Conservation (phyloP, 2,113 vertebrate genomes). For the Aspiorhynchus laticeps region DNA sequence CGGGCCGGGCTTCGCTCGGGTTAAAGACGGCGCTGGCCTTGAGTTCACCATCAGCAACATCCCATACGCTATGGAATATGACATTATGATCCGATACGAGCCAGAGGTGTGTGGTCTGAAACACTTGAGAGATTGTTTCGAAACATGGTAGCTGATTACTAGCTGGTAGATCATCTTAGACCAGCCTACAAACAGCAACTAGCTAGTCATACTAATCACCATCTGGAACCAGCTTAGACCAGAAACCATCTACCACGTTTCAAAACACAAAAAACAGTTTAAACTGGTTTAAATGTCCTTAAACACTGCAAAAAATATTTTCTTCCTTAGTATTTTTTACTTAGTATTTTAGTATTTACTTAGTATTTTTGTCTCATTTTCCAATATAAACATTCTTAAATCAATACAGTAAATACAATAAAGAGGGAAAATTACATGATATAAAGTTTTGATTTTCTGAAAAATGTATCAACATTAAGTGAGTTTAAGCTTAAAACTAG, state of each 20-base stretch:
- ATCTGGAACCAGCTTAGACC: neutral
- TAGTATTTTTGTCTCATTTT: neutral
- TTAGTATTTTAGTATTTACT: no score
- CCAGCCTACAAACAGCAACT: neutral
- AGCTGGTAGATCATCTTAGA: neutral
- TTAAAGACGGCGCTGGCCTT: conserved; percentile 84
- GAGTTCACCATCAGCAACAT: conserved; percentile 80
- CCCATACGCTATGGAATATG: conserved; percentile 85
- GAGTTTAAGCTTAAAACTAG: no score
- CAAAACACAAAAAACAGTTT: neutral
- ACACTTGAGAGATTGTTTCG: neutral
- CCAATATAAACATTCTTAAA: no score
- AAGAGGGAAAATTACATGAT: no score
- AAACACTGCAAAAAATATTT: neutral
- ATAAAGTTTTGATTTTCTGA: no score
- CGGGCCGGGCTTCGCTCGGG: conserved; percentile 78
- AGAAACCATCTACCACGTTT: neutral
- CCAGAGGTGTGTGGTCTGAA: conserved; percentile 75
- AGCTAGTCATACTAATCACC: neutral
- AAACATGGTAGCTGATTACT: neutral
- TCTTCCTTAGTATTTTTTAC: no score
- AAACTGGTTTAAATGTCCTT: neutral
- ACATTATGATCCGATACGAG: conserved; percentile 85
- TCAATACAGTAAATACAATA: no score
- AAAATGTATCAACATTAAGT: no score